A percentile compares a stretch with the other conserved stretches of the same genome.
Evolutionary conservation across 2,888 invertebrate genomes (phyloP).

Genomic region (Laspeyria flexula): DNA sequence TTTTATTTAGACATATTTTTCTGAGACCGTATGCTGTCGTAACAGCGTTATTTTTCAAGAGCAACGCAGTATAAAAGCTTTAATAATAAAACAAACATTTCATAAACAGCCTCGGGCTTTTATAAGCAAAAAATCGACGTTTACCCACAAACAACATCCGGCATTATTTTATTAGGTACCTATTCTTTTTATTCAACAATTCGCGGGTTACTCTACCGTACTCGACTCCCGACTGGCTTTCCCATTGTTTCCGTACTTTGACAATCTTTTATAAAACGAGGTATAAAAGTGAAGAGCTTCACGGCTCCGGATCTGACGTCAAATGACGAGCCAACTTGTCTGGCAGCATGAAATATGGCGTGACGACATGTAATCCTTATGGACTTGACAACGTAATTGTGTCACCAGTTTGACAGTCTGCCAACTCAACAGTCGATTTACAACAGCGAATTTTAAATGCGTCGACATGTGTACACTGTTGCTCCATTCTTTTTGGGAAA

Average conservation of each 20-base stretch:
- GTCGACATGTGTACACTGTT: conserved; percentile 37
- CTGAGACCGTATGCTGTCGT: no score
- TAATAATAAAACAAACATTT: conserved; percentile 41
- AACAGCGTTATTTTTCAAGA: no score
- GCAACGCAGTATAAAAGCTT: no score
- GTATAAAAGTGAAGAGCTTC: conserved; percentile 52
- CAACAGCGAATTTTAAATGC: conserved; percentile 51
- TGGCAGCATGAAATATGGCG: conserved; percentile 52
- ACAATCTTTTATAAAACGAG: conserved; percentile 56
- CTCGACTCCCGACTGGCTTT: conserved; percentile 13
- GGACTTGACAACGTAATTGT: conserved; percentile 68
- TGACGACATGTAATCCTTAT: conserved; percentile 60
- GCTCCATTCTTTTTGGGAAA: conserved; percentile 22
- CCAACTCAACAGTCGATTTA: conserved; percentile 55
- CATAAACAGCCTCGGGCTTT: conserved; percentile 29
- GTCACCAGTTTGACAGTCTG: conserved; percentile 67
- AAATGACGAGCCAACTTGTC: conserved; percentile 56
- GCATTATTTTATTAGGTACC: conserved; percentile 46
- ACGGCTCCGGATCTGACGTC: conserved; percentile 43
- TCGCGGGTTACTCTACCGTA: conserved; percentile 41
- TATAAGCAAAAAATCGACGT: conserved; percentile 43
- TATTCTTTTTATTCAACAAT: conserved; percentile 46
- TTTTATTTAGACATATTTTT: no score
- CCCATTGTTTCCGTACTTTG: conserved; percentile 56
- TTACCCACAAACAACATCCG: conserved; percentile 46